phyloP scores from a whole-genome alignment of 2,888 invertebrate species.

The Macrosoma leucophasiata region DNA sequence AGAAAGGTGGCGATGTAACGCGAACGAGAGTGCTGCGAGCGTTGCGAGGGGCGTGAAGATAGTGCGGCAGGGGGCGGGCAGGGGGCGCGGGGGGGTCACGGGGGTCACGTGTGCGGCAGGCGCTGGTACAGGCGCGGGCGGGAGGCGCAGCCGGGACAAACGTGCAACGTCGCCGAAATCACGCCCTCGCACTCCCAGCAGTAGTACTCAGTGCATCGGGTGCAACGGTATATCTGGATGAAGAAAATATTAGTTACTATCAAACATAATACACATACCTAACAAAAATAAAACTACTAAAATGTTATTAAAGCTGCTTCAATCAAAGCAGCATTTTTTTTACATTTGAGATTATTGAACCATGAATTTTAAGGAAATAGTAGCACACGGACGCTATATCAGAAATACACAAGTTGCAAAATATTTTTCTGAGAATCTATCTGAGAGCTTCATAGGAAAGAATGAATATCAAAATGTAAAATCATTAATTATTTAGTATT shows the following conservation, averaged over 20 bases:
- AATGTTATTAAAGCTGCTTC: too few relatives aligned
- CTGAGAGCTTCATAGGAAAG: too few relatives aligned
- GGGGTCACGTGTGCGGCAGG: conserved; percentile 48
- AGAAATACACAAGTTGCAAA: too few relatives aligned
- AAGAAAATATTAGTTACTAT: conserved; percentile 3
- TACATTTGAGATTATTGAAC: too few relatives aligned
- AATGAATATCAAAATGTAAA: too few relatives aligned
- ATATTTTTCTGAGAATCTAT: too few relatives aligned
- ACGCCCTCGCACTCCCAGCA: conserved; percentile 98
- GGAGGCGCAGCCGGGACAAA: conserved; percentile 97
- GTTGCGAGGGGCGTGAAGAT: neutral
- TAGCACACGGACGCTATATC: too few relatives aligned
- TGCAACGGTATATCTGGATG: conserved; percentile 86
- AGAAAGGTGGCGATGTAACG: neutral
- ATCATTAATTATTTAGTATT: conserved; percentile 27
- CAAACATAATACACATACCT: conserved; percentile 2
- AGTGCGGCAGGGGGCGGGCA: neutral
- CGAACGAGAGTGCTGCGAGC: neutral
- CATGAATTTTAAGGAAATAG: too few relatives aligned
- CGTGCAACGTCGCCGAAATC: conserved; percentile 94
- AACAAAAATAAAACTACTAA: conserved; percentile 3
- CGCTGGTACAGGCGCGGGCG: conserved; percentile 67
- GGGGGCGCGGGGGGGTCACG: conserved; percentile 19
- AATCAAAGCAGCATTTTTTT: too few relatives aligned
- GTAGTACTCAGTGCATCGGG: conserved; percentile 85